A percentile compares a stretch with the other conserved stretches of the same genome.
phyloP scores from a whole-genome alignment of 1,140 invertebrate genomes.

The Diuraphis noxia region DNA sequence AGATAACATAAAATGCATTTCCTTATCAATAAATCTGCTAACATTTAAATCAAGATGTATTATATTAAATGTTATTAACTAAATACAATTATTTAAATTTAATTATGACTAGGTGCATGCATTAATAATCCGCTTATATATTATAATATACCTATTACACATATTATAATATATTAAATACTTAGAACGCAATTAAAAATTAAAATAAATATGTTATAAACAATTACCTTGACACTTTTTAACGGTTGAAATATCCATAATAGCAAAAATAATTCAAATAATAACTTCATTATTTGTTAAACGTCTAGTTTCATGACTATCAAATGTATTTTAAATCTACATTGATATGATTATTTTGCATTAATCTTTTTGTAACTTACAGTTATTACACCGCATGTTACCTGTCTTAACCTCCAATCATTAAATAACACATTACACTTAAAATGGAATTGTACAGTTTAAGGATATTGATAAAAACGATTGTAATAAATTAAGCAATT shows the following conservation, averaged over 20 bases:
- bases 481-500: not conserved
- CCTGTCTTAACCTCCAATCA: not conserved
- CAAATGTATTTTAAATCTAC: not conserved
- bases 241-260: not conserved
- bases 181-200: not conserved
- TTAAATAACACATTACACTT: not conserved
- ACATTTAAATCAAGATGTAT: not conserved
- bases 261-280: not conserved
- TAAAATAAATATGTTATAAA: not conserved
- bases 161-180: not conserved
- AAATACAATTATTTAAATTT: not conserved
- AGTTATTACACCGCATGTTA: not conserved
- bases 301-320: slow-evolving; percentile 1
- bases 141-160: not conserved
- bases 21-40: not conserved
- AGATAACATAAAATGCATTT: not conserved
- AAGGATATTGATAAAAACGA: not conserved
- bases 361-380: not conserved
- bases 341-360: not conserved
- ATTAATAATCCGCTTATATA: not conserved
- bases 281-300: slow-evolving; percentile 11
- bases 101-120: not conserved
- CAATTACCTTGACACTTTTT: slow-evolving; percentile 33
- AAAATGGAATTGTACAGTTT: not conserved
- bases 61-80: not conserved